Base-by-base conservation (phyloP, 2,888 invertebrate genomes). In the Drosophila pegasa region DNA sequence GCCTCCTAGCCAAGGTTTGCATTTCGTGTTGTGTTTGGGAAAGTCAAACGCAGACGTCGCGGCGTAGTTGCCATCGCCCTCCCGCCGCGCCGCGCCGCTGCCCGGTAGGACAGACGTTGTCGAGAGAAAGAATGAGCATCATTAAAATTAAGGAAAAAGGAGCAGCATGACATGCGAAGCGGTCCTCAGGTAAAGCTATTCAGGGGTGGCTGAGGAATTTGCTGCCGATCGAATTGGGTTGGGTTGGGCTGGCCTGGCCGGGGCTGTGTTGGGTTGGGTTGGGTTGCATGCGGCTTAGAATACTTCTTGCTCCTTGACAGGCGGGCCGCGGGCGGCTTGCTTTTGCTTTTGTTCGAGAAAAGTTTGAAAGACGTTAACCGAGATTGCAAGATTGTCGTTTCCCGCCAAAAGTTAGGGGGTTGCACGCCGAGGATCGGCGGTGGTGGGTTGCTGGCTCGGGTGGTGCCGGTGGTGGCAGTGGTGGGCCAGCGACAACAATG, bases 381-480 rank as follows among this genome's bases (percentile, higher is more conserved):
- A 38, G 76, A 64, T 75, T 57, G 48, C 62, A 58, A 66, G 74
- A 56, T 77, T 48, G 54, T 14, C 47, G 70, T 68, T 84, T 86
- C 89, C 85, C 85, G 85, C 85, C 85, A 86, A 88, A 85, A 86
- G 71, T 72, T 83, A 81, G 85, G 85, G 89, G 85, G 89, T 89
- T 85, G 85, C 75, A 71, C 75, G 41, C 58, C 65, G 52, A 18
- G 72, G 66, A 75, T 58, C 69, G 57, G 63, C 58, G 78, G 89
- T 79, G 87, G 89, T 80, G 84, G 87, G 84, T 78, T 75, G 80
- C 56, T 35, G 9, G 43, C 40, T 87, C 77, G 89, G 87, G 87
- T 78, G 88, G 88, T 80, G 50, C 35, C 35, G 71, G 51, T 63
- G 73, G 62, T 65, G 75, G 68, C 61, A 63, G 66, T 61, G 81